These are phyloP conservation scores for Anguilla japonica DNA, from an alignment of 2,113 vertebrate genomes.

Conservation along the genomic window DNA sequence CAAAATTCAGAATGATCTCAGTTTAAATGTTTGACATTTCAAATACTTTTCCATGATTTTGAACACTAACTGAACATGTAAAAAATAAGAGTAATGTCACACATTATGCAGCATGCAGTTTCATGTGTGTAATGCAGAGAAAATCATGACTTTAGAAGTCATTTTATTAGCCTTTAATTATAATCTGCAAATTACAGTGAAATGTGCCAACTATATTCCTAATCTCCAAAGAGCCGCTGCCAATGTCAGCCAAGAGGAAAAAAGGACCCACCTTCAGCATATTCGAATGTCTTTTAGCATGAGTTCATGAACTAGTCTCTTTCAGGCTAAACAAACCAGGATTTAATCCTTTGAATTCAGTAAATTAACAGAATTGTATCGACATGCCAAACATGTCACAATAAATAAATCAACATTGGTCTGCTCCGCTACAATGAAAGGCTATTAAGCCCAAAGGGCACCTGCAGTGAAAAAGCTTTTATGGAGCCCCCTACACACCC, in stretches of 20 bases:
- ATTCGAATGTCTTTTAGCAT: background rate
- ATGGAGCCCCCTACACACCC: background rate
- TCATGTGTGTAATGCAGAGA: background rate
- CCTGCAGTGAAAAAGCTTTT: background rate
- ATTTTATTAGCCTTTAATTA: background rate
- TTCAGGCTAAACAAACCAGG: constrained; percentile 15
- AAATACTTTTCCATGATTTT: no score
- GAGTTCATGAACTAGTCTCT: background rate
- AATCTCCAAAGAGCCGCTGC: constrained; percentile 1
- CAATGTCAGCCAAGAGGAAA: constrained; percentile 22
- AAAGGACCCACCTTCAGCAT: background rate
- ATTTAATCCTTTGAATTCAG: constrained; percentile 24
- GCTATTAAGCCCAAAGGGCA: constrained; percentile 12
- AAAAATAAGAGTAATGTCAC: no score
- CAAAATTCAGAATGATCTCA: background rate
- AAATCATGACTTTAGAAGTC: background rate
- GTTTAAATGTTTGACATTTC: background rate
- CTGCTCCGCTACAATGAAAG: constrained; percentile 3
- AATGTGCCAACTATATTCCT: no score
- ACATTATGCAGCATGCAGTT: no score
- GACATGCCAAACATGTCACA: background rate
- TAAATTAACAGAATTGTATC: constrained; percentile 21
- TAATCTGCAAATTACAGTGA: background rate
- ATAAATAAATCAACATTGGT: constrained; percentile 28
- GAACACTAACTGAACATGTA: no score